Percentiles rank a stretch among this genome's conserved stretches.
Evolutionary conservation across 2,888 invertebrate species (phyloP).

Genomic region (Scotopteryx bipunctaria): DNA sequence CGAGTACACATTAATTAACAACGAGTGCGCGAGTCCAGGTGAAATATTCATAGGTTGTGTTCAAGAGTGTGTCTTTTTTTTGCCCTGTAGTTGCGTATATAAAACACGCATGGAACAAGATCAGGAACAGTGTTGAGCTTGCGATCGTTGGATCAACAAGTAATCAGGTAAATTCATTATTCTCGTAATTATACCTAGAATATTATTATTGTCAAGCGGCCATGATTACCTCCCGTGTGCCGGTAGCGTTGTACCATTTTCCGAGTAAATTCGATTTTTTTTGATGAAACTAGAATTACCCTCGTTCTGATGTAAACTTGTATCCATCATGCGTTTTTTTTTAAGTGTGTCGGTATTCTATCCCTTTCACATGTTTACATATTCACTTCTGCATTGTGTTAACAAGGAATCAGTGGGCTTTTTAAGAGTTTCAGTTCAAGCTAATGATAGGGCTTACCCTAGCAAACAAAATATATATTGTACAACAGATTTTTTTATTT

Average conservation of each 20-base stretch:
- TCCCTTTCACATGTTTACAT: too few species aligned
- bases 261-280: not conserved
- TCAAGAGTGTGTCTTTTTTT: constrained; percentile 7
- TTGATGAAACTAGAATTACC: not conserved
- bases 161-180: constrained; percentile 13
- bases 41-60: not conserved
- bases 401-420: too few species aligned
- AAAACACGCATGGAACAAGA: constrained; percentile 1
- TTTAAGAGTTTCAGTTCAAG: too few species aligned
- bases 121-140: constrained; percentile 14
- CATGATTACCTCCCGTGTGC: not conserved
- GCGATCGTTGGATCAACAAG: constrained; percentile 13
- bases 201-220: not conserved
- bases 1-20: not conserved
- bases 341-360: too few species aligned
- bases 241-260: not conserved
- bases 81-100: constrained; percentile 11
- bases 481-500: too few species aligned
- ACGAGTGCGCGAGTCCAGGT: not conserved
- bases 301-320: too few species aligned
- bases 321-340: too few species aligned
- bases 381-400: too few species aligned
- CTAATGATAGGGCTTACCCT: too few species aligned
- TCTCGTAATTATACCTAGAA: not conserved
- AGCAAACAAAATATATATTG: too few species aligned